phyloP scores from a whole-genome alignment of 2,113 vertebrate species.

The Macquaria australasica region DNA sequence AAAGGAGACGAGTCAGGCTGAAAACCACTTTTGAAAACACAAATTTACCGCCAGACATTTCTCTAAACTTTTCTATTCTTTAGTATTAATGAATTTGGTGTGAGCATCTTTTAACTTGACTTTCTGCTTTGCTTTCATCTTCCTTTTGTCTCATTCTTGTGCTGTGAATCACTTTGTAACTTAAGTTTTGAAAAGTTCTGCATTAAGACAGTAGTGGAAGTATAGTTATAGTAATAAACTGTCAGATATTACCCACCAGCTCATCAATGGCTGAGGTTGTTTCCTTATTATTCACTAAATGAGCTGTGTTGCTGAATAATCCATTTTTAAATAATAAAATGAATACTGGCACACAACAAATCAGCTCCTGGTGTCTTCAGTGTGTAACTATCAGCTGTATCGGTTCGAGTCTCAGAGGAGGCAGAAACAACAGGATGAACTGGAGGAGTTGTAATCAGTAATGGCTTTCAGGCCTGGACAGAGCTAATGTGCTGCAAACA shows the following conservation, averaged over 20 bases:
- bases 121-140: too few species aligned
- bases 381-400: not conserved
- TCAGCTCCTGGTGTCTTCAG: not conserved
- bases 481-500: slow-evolving; percentile 43
- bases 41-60: too few species aligned
- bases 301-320: not conserved
- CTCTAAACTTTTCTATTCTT: too few species aligned
- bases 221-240: not conserved
- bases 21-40: too few species aligned
- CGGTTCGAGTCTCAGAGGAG: slow-evolving; percentile 38
- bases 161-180: not conserved
- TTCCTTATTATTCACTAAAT: not conserved
- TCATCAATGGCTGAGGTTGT: not conserved
- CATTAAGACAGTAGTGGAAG: not conserved
- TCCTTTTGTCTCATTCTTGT: not conserved
- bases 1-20: too few species aligned
- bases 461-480: slow-evolving; percentile 42
- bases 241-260: not conserved
- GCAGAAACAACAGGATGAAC: slow-evolving; percentile 36
- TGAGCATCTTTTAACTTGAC: not conserved
- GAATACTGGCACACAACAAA: not conserved
- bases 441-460: slow-evolving; percentile 31
- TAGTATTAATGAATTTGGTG: not conserved
- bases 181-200: not conserved
- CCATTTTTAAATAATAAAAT: not conserved